Evolutionary conservation across 2,888 invertebrate species (phyloP).

Genomic region (Meandrusa payeni): DNA sequence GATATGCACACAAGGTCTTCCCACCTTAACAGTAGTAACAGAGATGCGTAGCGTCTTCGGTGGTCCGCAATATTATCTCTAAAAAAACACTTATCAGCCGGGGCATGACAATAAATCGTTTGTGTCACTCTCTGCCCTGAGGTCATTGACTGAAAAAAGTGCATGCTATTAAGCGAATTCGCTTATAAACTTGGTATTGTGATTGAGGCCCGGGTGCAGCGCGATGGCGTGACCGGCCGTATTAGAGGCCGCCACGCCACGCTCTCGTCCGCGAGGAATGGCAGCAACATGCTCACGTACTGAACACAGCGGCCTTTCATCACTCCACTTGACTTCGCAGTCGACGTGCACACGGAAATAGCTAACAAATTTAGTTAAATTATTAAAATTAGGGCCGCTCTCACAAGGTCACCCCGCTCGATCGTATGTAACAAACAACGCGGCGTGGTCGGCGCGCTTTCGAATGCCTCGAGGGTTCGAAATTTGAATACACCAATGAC

Average conservation of each 20-base stretch:
- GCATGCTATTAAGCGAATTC: conserved; percentile 49
- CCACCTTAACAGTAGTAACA: too few species aligned
- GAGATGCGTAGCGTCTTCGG: neutral
- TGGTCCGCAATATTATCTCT: conserved; percentile 1
- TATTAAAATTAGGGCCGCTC: conserved; percentile 25
- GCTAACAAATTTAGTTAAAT: conserved; percentile 5
- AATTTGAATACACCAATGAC: conserved; percentile 62
- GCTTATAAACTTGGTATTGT: conserved; percentile 53
- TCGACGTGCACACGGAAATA: conserved; percentile 7
- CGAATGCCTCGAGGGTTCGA: conserved; percentile 46
- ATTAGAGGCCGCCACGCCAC: conserved; percentile 53
- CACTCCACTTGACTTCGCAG: conserved; percentile 27
- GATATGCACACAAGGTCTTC: too few species aligned
- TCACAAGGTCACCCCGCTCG: conserved; percentile 36
- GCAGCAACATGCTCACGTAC: conserved; percentile 66
- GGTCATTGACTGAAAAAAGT: conserved; percentile 40
- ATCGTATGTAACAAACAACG: conserved; percentile 39
- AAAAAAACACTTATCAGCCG: conserved; percentile 23
- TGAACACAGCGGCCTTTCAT: conserved; percentile 58
- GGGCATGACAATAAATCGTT: conserved; percentile 26
- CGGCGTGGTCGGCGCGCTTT: conserved; percentile 33
- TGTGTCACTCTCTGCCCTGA: conserved; percentile 19
- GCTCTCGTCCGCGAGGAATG: conserved; percentile 62
- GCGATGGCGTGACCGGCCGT: conserved; percentile 71
- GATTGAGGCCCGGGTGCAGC: conserved; percentile 50